These are phyloP conservation scores for Trididemnum clinides DNA, from an alignment of 23 tunicate species.

Conservation along the genomic window DNA sequence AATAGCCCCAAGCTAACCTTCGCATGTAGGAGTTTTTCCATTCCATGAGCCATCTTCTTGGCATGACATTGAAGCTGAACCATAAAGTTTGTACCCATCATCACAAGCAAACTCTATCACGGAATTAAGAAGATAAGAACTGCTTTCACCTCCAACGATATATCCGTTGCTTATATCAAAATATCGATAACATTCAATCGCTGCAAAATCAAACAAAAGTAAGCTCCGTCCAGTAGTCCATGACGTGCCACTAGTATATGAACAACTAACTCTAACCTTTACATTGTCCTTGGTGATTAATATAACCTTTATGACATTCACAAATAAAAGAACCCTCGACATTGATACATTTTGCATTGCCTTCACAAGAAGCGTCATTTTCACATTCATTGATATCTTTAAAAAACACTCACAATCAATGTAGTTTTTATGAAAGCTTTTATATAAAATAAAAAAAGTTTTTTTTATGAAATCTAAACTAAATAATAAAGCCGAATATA, in stretches of 20 bases:
- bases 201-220: not conserved
- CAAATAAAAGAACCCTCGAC: constrained; percentile 37
- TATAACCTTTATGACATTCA: constrained; percentile 35
- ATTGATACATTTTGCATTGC: constrained; percentile 48
- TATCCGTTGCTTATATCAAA: not conserved
- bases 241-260: no score
- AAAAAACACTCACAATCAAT: no score
- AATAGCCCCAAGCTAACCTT: not conserved
- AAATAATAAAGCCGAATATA: no score
- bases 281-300: not conserved
- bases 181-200: not conserved
- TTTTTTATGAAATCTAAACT: no score
- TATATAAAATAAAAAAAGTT: no score
- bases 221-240: no score
- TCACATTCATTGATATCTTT: constrained; percentile 56
- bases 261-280: constrained; percentile 1
- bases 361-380: constrained; percentile 3
- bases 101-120: not conserved
- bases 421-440: no score
- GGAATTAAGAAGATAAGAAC: not conserved
- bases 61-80: not conserved
- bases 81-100: not conserved
- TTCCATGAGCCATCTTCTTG: constrained; percentile 13
- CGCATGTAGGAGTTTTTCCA: not conserved
- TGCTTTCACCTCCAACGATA: not conserved